Evolutionary conservation across 2,888 invertebrate species (phyloP), one percentile per base, ranked within the genome.

Genomic region (Hylaea fasciaria): DNA sequence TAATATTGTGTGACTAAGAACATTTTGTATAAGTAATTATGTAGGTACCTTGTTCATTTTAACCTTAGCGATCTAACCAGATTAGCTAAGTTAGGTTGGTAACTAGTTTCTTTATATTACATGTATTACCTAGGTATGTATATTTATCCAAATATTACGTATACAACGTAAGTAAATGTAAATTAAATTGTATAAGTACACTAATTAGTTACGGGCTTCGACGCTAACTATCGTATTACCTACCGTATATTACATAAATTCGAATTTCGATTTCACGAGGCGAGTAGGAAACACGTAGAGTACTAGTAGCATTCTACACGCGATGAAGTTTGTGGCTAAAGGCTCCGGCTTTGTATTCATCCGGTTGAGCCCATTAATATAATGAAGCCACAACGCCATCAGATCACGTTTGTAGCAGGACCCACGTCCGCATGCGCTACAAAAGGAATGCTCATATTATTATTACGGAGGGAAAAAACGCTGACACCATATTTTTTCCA

Each of bases 361-460:
- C 87, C 86, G 86, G 87, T 81, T 77, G 80, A 81, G 81, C 84
- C 86, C 89, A 91, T 91, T 90, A 91, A 89, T 88, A 86, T 89
- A 91, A 91, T 89, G 88, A 88, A 89, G 86, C 88, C 82, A 86
- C 89, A 86, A 80, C 81, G 82, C 81, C 81, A 80, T 81, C 88
- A 77, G 82, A 82, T 89, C 91, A 91, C 89, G 89, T 90, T 78
- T 75, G 77, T 78, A 78, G 76, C 77, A 78, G 74, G 79, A 77
- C 79, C 85, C 85, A 88, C 87, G 89, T 89, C 89, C 89, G 89
- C 87, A 81, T 89, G 86, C 77, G 83, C 87, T 83, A 86, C 86
- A 87, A 87, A 89, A 88, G 90, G 89, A 90, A 91, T 90, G 89
- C 79, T 85, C 81, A 43, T 91, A 91, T 92, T 92, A 91, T 91